Conservation (phyloP, 1,140 invertebrate species). For the Heliothis subflexa region DNA sequence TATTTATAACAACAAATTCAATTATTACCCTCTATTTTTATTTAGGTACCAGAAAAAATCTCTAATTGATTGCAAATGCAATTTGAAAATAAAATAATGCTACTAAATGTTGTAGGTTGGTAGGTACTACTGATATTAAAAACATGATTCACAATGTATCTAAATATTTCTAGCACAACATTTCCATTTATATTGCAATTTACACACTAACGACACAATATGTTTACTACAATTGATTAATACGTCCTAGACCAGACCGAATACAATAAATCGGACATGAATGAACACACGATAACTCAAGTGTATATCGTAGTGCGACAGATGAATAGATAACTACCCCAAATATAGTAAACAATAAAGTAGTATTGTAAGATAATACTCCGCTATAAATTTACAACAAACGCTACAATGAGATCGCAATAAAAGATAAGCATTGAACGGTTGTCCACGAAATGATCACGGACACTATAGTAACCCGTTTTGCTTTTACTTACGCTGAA, state of each 20-base stretch:
- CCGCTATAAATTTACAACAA: slow-evolving; percentile 27
- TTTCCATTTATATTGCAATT: too few relatives aligned
- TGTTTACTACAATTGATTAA: not conserved
- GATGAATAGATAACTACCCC: slow-evolving; percentile 25
- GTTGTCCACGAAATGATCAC: slow-evolving; percentile 11
- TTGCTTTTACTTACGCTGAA: slow-evolving; percentile 40
- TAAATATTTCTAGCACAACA: too few relatives aligned
- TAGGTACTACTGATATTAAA: too few relatives aligned
- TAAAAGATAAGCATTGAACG: slow-evolving; percentile 25
- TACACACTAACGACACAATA: too few relatives aligned
- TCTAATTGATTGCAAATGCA: too few relatives aligned
- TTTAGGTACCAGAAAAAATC: too few relatives aligned
- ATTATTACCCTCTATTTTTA: too few relatives aligned
- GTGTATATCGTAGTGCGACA: slow-evolving; percentile 7
- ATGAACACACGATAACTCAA: slow-evolving; percentile 17
- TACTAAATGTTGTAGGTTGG: too few relatives aligned
- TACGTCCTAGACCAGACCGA: not conserved
- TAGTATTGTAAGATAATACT: slow-evolving; percentile 20
- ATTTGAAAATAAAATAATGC: too few relatives aligned
- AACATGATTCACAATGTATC: too few relatives aligned
- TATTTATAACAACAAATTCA: too few relatives aligned
- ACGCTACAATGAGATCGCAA: slow-evolving; percentile 32
- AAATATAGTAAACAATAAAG: slow-evolving; percentile 37
- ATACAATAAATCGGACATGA: slow-evolving; percentile 27
- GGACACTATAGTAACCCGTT: slow-evolving; percentile 21